Conservation (phyloP, 1,140 invertebrate genomes). For the Drosophila hydei region DNA sequence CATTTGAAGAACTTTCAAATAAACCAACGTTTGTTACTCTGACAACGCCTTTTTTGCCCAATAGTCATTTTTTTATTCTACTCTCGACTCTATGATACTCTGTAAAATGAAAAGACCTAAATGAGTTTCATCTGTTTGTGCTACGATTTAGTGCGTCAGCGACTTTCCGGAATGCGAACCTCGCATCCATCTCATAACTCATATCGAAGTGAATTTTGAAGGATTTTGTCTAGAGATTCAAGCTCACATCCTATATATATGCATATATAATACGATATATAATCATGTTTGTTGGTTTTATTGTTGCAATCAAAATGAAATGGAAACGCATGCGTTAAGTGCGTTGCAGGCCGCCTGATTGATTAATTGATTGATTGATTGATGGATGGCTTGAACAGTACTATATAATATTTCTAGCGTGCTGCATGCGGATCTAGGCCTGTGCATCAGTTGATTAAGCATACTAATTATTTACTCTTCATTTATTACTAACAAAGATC, state of each 20-base stretch:
- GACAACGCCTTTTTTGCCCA: conserved; percentile 41
- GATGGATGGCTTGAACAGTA: conserved; percentile 27
- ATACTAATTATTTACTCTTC: conserved; percentile 21
- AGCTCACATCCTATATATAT: conserved; percentile 4
- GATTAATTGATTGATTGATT: conserved; percentile 38
- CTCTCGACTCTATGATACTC: conserved; percentile 1
- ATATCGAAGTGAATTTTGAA: too few species aligned
- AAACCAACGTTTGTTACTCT: conserved; percentile 48
- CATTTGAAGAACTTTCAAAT: conserved; percentile 21
- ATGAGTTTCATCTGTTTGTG: conserved; percentile 11
- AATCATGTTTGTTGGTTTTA: conserved; percentile 6
- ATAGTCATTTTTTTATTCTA: conserved; percentile 20
- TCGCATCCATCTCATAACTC: too few species aligned
- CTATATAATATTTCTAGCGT: conserved; percentile 44
- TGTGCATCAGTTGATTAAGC: conserved; percentile 50
- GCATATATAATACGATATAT: conserved; percentile 7
- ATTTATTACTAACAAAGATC: conserved; percentile 5
- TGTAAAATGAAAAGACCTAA: background rate
- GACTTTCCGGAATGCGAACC: background rate
- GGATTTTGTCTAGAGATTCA: conserved; percentile 17
- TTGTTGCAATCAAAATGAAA: conserved; percentile 13
- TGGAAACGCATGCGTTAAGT: conserved; percentile 43
- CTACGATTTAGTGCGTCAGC: background rate
- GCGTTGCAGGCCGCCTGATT: conserved; percentile 28
- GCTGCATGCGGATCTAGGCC: conserved; percentile 57